Evolutionary conservation across 1,140 invertebrate species (phyloP).

Genomic region (Cydia amplana): DNA sequence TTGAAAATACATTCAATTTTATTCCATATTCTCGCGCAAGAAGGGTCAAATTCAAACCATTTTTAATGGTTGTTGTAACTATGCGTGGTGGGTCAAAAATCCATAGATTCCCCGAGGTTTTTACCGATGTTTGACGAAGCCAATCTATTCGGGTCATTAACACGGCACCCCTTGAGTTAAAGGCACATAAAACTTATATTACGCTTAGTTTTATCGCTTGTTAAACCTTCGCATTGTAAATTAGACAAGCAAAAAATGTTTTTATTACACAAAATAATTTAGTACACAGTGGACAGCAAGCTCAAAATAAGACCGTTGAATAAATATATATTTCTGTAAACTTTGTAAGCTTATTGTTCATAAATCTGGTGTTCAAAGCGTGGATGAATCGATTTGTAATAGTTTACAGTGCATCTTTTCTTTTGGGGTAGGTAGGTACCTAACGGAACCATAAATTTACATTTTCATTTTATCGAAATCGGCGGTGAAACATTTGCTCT

Average conservation of each 20-base stretch:
- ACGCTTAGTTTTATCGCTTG: conserved; percentile 28
- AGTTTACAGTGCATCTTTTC: too few relatives aligned
- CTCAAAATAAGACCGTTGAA: background rate
- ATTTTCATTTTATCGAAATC: too few relatives aligned
- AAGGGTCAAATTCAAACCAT: too few relatives aligned
- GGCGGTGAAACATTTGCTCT: too few relatives aligned
- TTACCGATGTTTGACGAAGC: conserved; percentile 11
- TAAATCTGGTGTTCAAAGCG: too few relatives aligned
- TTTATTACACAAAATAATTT: background rate
- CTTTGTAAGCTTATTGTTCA: too few relatives aligned
- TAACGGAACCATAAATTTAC: too few relatives aligned
- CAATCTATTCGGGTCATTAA: conserved; percentile 9
- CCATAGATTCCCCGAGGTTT: background rate
- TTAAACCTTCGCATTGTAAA: background rate
- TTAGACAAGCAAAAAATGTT: background rate
- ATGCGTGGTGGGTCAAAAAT: background rate
- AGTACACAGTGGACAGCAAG: background rate
- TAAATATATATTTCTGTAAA: background rate
- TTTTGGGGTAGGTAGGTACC: too few relatives aligned
- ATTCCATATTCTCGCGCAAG: background rate
- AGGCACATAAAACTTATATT: conserved; percentile 16
- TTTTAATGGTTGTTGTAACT: background rate
- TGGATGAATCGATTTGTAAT: too few relatives aligned
- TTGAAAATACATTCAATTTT: background rate
- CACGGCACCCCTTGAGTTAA: conserved; percentile 1